These are phyloP conservation scores for Oxyura jamaicensis DNA, from an alignment of 2,113 vertebrate species.

Conservation along the genomic window DNA sequence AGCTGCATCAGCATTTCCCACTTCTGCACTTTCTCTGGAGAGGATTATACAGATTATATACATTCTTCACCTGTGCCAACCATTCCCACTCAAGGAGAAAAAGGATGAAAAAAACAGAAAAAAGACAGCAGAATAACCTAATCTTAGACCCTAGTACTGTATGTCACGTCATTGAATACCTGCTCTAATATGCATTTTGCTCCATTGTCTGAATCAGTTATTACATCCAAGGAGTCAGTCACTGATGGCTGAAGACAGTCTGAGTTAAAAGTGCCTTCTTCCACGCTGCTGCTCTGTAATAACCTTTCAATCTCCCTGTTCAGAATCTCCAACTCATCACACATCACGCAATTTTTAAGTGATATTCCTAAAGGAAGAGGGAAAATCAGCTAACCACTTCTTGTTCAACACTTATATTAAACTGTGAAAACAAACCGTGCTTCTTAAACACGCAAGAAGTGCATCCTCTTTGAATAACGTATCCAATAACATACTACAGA, in stretches of 20 bases:
- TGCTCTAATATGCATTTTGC: neutral
- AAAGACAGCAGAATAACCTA: neutral
- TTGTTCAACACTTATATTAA: neutral
- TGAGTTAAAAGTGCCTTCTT: constrained; percentile 19
- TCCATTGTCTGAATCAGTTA: neutral
- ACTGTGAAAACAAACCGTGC: neutral
- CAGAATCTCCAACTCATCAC: constrained; percentile 44
- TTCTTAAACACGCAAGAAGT: neutral
- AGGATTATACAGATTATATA: accelerated
- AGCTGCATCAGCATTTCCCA: neutral
- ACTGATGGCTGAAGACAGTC: constrained; percentile 40
- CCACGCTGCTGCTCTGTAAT: neutral
- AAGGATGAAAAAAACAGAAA: neutral
- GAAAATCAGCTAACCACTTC: constrained; percentile 30
- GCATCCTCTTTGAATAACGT: neutral
- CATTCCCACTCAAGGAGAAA: neutral
- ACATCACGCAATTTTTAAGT: constrained; percentile 18
- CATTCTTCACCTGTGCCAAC: neutral
- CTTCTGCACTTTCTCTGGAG: neutral
- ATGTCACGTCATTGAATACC: neutral
- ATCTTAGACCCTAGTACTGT: neutral
- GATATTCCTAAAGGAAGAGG: constrained; percentile 17
- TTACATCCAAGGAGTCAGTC: neutral
- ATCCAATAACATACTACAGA: neutral
- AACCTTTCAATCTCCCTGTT: constrained; percentile 28